Evolutionary conservation across 2,113 vertebrate species (phyloP), one percentile per base, ranked within the genome.

Genomic region (Fulica atra): DNA sequence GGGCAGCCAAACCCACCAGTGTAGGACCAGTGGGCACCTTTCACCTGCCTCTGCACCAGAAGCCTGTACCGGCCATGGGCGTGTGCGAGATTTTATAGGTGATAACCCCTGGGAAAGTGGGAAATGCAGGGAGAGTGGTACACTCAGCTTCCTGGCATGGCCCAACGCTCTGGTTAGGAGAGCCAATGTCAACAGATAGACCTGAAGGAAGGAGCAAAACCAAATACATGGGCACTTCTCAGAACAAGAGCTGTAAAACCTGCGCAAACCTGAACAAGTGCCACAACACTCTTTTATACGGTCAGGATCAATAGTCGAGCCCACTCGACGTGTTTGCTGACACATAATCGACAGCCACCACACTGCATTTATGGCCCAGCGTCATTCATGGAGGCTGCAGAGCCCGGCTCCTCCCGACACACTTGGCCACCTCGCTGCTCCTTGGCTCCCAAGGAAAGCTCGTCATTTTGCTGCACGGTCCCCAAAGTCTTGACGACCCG

Each of bases 171-270:
- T 83, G 83, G 35, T 78, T 68, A 65, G 89, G 87, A 85, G 92
- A 95, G 97, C 97, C 96, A 97, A 94, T 94, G 97, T 97, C 97
- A 97, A 97, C 92, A 97, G 80, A 76, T 9, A 93, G 96, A 78
- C 94, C 92, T 91, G 86, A 91, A 91, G 95, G 95, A 96, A 88
- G 90, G 89, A 93, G 80, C 90, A 96, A 97, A 97, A 72, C 94
- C 92, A 97, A 97, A 97, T 93, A 97, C 77, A 57, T 38, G 81
- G 88, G 94, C 64, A 93, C 97, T 96, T 96, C 68, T 91, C 46
- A 74, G 93, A 97, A 96, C 95, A 94, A 94, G 96, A 95, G 95
- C 95, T 92, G 93, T 97, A 97, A 97, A 97, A 96, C 94, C 96
- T 96, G 95, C 57, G 42, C 96, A 96, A 93, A 94, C 95, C 95